These are phyloP conservation scores for Aphelinus atriplicis DNA, from an alignment of 1,140 invertebrate species.

Conservation along the genomic window DNA sequence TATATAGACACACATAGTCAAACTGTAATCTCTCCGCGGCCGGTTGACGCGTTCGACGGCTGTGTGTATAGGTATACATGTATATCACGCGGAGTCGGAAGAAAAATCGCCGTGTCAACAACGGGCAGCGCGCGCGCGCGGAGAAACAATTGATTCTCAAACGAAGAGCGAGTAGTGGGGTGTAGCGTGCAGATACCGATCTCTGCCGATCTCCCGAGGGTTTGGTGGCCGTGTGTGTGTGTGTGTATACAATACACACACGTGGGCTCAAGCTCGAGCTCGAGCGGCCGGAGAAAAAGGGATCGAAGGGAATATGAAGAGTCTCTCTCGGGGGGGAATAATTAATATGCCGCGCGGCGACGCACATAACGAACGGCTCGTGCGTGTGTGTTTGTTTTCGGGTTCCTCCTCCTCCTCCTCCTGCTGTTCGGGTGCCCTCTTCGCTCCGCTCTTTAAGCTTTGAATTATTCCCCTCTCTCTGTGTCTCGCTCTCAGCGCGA, in stretches of 20 bases:
- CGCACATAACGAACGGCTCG: slow-evolving; percentile 56
- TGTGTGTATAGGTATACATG: too few relatives aligned
- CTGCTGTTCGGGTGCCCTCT: slow-evolving; percentile 20
- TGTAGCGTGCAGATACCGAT: slow-evolving; percentile 10
- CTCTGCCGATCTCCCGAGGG: neutral
- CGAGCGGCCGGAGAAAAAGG: too few relatives aligned
- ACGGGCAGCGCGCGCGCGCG: too few relatives aligned
- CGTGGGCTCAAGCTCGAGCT: neutral
- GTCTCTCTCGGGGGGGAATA: slow-evolving; percentile 49
- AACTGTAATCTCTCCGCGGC: too few relatives aligned
- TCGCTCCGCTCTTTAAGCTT: slow-evolving; percentile 33
- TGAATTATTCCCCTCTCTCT: slow-evolving; percentile 40
- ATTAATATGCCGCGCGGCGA: slow-evolving; percentile 57
- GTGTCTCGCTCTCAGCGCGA: slow-evolving; percentile 39
- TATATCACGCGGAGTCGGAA: too few relatives aligned
- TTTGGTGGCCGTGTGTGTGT: neutral
- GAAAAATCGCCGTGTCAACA: too few relatives aligned
- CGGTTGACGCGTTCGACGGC: too few relatives aligned
- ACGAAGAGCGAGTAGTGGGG: neutral
- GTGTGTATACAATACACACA: neutral
- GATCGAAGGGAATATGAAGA: neutral
- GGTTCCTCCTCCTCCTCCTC: slow-evolving; percentile 42
- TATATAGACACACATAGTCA: too few relatives aligned
- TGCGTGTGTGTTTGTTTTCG: slow-evolving; percentile 58
- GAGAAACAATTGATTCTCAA: slow-evolving; percentile 15